Conservation (phyloP, 2,113 vertebrate genomes). For the Pollimyrus isidori region DNA sequence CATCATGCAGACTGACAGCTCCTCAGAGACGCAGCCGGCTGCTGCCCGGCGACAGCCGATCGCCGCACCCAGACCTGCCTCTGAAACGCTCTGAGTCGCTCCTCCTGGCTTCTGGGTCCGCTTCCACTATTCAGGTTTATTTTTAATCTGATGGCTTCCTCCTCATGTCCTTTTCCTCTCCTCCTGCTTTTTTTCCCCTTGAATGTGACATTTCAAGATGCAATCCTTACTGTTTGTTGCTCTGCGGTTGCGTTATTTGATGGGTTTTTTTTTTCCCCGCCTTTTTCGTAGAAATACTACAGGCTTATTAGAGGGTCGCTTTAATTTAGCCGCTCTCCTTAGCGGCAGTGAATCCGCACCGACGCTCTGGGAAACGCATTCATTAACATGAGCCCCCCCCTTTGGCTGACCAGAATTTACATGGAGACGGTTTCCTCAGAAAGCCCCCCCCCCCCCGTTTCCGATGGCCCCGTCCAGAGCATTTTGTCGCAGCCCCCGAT, state of each 20-base stretch:
- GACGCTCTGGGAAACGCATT: neutral
- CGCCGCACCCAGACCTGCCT: neutral
- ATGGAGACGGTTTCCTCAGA: neutral
- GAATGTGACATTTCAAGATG: slow-evolving; percentile 12
- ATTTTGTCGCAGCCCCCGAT: neutral
- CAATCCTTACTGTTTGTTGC: slow-evolving; percentile 28
- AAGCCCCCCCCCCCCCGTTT: neutral
- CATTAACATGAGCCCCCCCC: neutral
- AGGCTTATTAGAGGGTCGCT: slow-evolving; percentile 4
- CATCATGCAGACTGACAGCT: slow-evolving; percentile 29
- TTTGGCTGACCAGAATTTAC: neutral
- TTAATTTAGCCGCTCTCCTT: neutral
- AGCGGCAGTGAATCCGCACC: neutral
- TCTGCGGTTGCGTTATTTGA: slow-evolving; percentile 26
- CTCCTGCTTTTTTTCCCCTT: neutral
- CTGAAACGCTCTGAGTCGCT: neutral
- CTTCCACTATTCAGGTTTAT: slow-evolving; percentile 4
- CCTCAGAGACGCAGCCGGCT: slow-evolving; percentile 5
- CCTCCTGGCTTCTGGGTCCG: slow-evolving; percentile 11
- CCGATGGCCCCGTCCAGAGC: neutral
- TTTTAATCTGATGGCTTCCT: slow-evolving; percentile 18
- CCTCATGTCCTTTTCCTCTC: neutral
- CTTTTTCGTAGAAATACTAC: neutral
- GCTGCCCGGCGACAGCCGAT: neutral
- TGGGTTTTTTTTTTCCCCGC: neutral